Evolutionary conservation across 1,140 invertebrate genomes (phyloP).

Genomic region (Nilaparvata lugens): DNA sequence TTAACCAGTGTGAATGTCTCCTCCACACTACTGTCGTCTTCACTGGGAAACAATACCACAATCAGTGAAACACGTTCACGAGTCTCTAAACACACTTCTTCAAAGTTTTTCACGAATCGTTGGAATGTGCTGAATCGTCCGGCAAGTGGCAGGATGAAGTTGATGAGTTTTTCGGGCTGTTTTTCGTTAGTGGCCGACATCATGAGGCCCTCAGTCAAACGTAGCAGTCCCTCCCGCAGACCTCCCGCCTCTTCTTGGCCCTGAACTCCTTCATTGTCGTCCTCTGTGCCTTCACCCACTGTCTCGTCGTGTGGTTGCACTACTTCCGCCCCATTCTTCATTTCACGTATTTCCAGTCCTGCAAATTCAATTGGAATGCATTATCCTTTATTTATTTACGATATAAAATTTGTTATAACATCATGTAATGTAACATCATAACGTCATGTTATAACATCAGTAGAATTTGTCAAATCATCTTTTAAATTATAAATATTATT

Average conservation of each 20-base stretch:
- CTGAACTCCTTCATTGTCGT: neutral
- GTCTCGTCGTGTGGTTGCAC: slow-evolving; percentile 26
- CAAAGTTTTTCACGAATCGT: slow-evolving; percentile 80
- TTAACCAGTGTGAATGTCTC: slow-evolving; percentile 44
- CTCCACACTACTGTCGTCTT: slow-evolving; percentile 41
- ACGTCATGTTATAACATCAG: no score
- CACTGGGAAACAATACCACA: slow-evolving; percentile 67
- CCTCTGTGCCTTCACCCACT: neutral
- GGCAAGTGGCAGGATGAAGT: slow-evolving; percentile 81
- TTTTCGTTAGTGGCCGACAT: slow-evolving; percentile 4
- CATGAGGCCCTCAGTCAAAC: slow-evolving; percentile 34
- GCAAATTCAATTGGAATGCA: slow-evolving; percentile 30
- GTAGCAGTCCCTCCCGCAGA: slow-evolving; percentile 39
- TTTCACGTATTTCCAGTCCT: slow-evolving; percentile 56
- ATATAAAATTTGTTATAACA: no score
- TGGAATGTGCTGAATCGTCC: slow-evolving; percentile 72
- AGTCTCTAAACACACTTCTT: slow-evolving; percentile 58
- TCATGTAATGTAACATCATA: no score
- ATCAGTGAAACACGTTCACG: slow-evolving; percentile 62
- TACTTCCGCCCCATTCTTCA: slow-evolving; percentile 43
- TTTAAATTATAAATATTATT: no score
- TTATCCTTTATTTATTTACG: no score
- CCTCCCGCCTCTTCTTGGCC: neutral
- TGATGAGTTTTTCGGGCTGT: slow-evolving; percentile 46
- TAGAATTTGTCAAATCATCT: no score